These are phyloP conservation scores for Hybognathus amarus DNA, from an alignment of 2,797 vertebrate species.

Conservation along the genomic window DNA sequence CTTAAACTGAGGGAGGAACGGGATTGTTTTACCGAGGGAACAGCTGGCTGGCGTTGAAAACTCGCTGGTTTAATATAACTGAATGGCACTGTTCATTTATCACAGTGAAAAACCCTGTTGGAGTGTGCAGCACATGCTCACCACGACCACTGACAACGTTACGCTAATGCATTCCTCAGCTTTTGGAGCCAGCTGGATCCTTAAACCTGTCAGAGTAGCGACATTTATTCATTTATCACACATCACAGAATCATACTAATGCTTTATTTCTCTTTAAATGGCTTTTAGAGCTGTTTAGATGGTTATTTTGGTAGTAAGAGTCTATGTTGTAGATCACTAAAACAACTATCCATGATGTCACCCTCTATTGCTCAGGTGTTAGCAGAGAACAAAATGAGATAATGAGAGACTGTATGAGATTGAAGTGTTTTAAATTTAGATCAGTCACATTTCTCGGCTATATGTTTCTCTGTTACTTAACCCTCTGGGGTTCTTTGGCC, in stretches of 20 bases:
- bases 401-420: not conserved
- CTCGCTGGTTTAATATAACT: conserved; percentile 33
- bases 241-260: not conserved
- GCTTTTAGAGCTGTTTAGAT: not conserved
- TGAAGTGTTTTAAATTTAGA: conserved; percentile 1
- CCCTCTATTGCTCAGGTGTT: not conserved
- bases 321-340: not conserved
- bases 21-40: not conserved
- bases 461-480: not conserved
- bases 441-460: not conserved
- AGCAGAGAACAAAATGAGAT: not conserved
- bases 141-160: not conserved
- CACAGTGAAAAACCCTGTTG: conserved; percentile 32
- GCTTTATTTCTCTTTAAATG: not conserved
- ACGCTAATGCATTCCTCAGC: conserved; percentile 47
- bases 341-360: not conserved
- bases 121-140: conserved; percentile 32
- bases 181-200: conserved; percentile 28
- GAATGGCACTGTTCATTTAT: conserved; percentile 44
- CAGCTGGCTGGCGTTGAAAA: conserved; percentile 39
- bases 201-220: not conserved
- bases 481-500: no score
- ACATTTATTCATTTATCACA: not conserved
- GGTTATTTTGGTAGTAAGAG: not conserved
- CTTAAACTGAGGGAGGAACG: conserved; percentile 24